These are phyloP conservation scores for Sylvia borin DNA, from an alignment of 2,797 vertebrate genomes.

Conservation along the genomic window DNA sequence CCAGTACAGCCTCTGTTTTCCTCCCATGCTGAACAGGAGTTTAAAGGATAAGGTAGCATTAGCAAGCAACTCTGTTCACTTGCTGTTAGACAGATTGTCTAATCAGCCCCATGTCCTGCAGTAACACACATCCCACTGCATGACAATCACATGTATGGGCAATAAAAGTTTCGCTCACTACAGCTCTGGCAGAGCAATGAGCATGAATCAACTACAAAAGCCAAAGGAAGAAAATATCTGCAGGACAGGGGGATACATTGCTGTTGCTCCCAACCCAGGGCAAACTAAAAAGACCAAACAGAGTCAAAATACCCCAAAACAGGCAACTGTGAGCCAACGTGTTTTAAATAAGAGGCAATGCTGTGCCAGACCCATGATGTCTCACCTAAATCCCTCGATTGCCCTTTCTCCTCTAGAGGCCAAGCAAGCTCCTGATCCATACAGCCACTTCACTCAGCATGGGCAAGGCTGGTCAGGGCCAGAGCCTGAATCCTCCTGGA, in stretches of 20 bases:
- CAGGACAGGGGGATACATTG: rapidly evolving
- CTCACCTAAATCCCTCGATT: slow-evolving; percentile 42
- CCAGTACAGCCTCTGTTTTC: slow-evolving; percentile 12
- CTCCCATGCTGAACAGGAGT: background rate
- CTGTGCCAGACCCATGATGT: background rate
- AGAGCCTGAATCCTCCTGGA: background rate
- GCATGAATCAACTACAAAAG: background rate
- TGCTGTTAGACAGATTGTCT: background rate
- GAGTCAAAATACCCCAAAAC: background rate
- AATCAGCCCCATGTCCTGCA: background rate
- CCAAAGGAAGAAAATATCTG: background rate
- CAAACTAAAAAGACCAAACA: background rate
- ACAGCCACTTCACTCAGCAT: background rate
- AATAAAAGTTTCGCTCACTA: background rate
- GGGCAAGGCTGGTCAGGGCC: background rate
- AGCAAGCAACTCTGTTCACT: slow-evolving; percentile 13
- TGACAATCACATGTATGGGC: background rate
- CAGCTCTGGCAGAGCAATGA: background rate
- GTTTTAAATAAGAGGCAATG: background rate
- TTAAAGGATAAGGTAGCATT: slow-evolving; percentile 9
- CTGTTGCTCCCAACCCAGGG: background rate
- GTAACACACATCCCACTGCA: background rate
- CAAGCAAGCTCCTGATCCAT: background rate
- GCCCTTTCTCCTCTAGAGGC: background rate
- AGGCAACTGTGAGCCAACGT: rapidly evolving